Evolutionary conservation across 2,888 invertebrate genomes (phyloP).

Genomic region (Tetheella fluctuosa): DNA sequence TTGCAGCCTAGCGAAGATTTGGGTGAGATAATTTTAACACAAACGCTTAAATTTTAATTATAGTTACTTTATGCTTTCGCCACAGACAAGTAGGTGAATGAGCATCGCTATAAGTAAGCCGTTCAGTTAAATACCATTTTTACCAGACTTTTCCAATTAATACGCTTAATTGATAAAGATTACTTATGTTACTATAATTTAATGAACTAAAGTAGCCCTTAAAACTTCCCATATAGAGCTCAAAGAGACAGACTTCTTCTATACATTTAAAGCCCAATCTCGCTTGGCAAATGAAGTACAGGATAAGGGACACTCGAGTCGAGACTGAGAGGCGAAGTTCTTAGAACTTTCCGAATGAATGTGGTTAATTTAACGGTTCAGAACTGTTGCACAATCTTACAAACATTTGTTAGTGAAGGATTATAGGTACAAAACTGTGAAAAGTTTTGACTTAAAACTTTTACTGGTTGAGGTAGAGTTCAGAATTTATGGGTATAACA

Average conservation of each 20-base stretch:
- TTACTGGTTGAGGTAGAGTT: neutral
- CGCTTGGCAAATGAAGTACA: conserved; percentile 45
- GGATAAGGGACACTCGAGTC: conserved; percentile 55
- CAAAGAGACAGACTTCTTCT: conserved; percentile 15
- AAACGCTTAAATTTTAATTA: neutral
- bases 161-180: conserved; percentile 13
- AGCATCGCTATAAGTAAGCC: neutral
- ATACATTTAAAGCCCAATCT: conserved; percentile 21
- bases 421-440: conserved; percentile 44
- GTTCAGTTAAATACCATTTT: conserved; percentile 16
- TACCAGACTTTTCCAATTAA: conserved; percentile 24
- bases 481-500: conserved; percentile 1
- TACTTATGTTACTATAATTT: neutral
- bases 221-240: neutral
- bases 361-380: conserved; percentile 70
- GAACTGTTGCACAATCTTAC: conserved; percentile 60
- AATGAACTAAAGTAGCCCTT: conserved; percentile 1
- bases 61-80: neutral
- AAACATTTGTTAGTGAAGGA: conserved; percentile 50
- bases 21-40: neutral
- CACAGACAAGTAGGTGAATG: neutral
- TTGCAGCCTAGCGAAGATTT: neutral
- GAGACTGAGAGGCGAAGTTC: conserved; percentile 56
- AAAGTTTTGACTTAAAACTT: conserved; percentile 31
- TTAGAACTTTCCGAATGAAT: conserved; percentile 68